Evolutionary conservation across 2,113 vertebrate species (phyloP).

Genomic region (Oryzias woworae): DNA sequence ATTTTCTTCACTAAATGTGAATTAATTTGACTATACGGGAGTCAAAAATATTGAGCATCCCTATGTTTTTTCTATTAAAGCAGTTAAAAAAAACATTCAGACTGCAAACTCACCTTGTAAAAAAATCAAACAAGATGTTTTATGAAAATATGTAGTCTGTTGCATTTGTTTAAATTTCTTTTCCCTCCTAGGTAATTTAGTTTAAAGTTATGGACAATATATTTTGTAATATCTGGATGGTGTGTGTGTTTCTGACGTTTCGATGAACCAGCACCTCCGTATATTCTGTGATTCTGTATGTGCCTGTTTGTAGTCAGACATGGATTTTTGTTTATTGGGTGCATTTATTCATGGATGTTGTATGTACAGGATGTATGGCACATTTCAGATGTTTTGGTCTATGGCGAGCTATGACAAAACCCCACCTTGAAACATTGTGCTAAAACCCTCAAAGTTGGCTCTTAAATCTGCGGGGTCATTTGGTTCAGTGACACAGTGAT

Average conservation of each 20-base stretch:
- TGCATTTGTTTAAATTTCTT: background rate
- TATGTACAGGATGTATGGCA: slow-evolving; percentile 20
- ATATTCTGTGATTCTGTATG: background rate
- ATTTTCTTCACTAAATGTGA: too few species aligned
- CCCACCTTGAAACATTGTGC: slow-evolving; percentile 24
- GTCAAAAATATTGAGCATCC: too few species aligned
- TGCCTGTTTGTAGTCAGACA: slow-evolving; percentile 17
- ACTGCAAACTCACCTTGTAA: slow-evolving; percentile 2
- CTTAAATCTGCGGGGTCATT: background rate
- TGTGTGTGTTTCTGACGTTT: background rate
- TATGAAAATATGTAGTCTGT: slow-evolving; percentile 8
- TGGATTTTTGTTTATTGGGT: slow-evolving; percentile 3
- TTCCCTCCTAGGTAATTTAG: background rate
- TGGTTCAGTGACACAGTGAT: background rate
- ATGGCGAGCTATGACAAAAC: slow-evolving; percentile 41
- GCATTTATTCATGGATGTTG: slow-evolving; percentile 24
- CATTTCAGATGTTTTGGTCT: slow-evolving; percentile 30
- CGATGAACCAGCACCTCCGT: background rate
- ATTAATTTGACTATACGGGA: too few species aligned
- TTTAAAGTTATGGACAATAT: background rate
- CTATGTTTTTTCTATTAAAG: too few species aligned
- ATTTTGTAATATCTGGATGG: background rate
- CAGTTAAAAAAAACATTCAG: too few species aligned
- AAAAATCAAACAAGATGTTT: slow-evolving; percentile 15
- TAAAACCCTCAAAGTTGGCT: slow-evolving; percentile 15